Percentiles rank a stretch among this genome's conserved stretches.
phyloP scores from a whole-genome alignment of 2,888 invertebrate species.

The Zaprionus bogoriensis region DNA sequence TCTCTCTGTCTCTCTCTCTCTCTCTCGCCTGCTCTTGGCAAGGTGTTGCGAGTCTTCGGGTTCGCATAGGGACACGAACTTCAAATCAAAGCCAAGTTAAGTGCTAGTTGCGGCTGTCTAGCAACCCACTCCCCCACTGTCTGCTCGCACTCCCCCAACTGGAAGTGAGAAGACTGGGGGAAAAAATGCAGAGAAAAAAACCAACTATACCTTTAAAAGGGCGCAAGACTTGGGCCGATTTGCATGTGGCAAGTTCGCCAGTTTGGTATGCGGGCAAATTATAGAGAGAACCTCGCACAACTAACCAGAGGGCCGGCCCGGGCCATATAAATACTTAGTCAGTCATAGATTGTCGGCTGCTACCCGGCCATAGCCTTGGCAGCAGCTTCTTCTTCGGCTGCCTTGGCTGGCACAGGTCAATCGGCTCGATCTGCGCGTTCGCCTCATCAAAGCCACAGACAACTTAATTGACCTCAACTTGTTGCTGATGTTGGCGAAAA shows the following conservation, averaged over 20 bases:
- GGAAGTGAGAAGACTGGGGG: constrained; percentile 60
- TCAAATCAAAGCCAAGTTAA: constrained; percentile 80
- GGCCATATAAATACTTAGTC: constrained; percentile 46
- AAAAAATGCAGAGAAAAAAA: constrained; percentile 23
- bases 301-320: constrained; percentile 20
- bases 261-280: constrained; percentile 45
- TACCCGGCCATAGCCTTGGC: constrained; percentile 60
- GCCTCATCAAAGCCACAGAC: constrained; percentile 39
- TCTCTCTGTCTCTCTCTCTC: neutral
- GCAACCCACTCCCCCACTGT: neutral
- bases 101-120: constrained; percentile 65
- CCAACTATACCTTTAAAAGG: constrained; percentile 44
- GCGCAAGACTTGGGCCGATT: constrained; percentile 31
- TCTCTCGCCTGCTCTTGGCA: constrained; percentile 30
- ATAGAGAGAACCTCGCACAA: constrained; percentile 30
- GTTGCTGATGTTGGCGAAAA: neutral
- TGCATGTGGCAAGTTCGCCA: constrained; percentile 44
- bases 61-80: constrained; percentile 82
- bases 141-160: neutral
- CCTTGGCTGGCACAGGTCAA: neutral
- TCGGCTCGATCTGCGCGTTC: constrained; percentile 13
- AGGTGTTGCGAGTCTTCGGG: constrained; percentile 60
- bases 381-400: constrained; percentile 6
- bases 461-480: constrained; percentile 45
- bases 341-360: constrained; percentile 50